Conservation (phyloP, 2,888 invertebrate species). For the Esperia sulphurella region DNA sequence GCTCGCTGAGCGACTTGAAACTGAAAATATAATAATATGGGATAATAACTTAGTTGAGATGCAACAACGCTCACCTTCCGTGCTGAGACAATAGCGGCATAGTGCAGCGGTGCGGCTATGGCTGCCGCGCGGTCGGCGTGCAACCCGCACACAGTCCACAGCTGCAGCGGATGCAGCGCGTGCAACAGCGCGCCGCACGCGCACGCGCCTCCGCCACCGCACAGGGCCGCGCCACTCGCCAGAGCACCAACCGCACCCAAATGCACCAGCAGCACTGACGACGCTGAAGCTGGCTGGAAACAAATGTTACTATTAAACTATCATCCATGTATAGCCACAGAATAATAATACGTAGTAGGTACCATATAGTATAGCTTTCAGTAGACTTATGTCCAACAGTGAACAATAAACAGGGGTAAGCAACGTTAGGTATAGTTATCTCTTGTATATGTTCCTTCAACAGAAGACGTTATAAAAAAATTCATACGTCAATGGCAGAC, state of each 20-base stretch:
- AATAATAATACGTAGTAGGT: too few relatives aligned
- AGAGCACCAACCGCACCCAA: slow-evolving; percentile 85
- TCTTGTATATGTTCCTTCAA: too few relatives aligned
- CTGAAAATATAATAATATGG: too few relatives aligned
- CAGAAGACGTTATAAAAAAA: too few relatives aligned
- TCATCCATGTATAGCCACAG: too few relatives aligned
- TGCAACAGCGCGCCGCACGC: slow-evolving; percentile 84
- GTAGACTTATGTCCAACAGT: too few relatives aligned
- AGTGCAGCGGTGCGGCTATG: slow-evolving; percentile 89
- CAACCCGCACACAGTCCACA: slow-evolving; percentile 90
- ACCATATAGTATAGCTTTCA: too few relatives aligned
- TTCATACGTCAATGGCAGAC: too few relatives aligned
- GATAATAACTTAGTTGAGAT: too few relatives aligned
- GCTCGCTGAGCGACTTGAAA: too few relatives aligned
- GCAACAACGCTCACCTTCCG: slow-evolving; percentile 73
- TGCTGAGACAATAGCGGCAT: slow-evolving; percentile 86
- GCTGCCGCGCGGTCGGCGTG: slow-evolving; percentile 90
- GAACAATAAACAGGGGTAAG: too few relatives aligned
- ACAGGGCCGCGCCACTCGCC: slow-evolving; percentile 84
- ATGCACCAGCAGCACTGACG: slow-evolving; percentile 85
- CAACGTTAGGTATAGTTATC: too few relatives aligned
- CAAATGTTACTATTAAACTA: slow-evolving; percentile 8
- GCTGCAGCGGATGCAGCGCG: slow-evolving; percentile 84
- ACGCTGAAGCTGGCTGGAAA: slow-evolving; percentile 82
- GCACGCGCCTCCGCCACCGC: slow-evolving; percentile 82